phyloP scores from a whole-genome alignment of 2,797 vertebrate species.

The Taeniopygia guttata region DNA sequence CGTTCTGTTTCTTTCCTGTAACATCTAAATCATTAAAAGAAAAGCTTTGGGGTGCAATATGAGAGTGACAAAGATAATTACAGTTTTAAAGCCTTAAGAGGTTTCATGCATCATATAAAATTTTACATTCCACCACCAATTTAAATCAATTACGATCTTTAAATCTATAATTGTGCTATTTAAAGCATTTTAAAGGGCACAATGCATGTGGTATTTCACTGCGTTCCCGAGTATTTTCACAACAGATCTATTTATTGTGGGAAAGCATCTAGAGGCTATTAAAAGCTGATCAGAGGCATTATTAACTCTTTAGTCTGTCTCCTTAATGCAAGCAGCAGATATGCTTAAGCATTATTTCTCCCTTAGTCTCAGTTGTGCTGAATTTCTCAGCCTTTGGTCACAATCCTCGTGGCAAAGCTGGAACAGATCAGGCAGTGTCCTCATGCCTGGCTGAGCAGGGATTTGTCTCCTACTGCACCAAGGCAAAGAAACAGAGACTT shows the following conservation, averaged over 20 bases:
- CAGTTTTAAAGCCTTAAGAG: constrained; percentile 43
- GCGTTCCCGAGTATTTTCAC: constrained; percentile 30
- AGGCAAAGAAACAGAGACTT: background rate
- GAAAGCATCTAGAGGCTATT: constrained; percentile 42
- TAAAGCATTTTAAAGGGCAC: constrained; percentile 52
- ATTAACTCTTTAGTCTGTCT: constrained; percentile 58
- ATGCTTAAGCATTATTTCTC: constrained; percentile 25
- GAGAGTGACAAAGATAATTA: constrained; percentile 39
- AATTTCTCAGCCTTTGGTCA: constrained; percentile 3
- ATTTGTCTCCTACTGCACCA: background rate
- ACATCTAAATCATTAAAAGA: background rate
- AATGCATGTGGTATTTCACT: constrained; percentile 2
- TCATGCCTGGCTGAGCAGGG: constrained; percentile 12
- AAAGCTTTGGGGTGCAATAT: constrained; percentile 18
- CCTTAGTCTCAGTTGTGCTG: background rate
- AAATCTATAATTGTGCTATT: constrained; percentile 61
- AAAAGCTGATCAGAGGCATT: constrained; percentile 49
- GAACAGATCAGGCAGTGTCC: background rate
- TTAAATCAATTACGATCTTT: constrained; percentile 67
- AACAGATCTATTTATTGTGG: constrained; percentile 47
- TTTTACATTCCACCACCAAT: constrained; percentile 59
- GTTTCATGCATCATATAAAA: constrained; percentile 65
- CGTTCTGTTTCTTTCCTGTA: background rate
- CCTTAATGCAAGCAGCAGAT: background rate
- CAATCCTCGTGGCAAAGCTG: background rate